Base-by-base conservation (phyloP, 2,113 vertebrate genomes). In the Fregata magnificens region DNA sequence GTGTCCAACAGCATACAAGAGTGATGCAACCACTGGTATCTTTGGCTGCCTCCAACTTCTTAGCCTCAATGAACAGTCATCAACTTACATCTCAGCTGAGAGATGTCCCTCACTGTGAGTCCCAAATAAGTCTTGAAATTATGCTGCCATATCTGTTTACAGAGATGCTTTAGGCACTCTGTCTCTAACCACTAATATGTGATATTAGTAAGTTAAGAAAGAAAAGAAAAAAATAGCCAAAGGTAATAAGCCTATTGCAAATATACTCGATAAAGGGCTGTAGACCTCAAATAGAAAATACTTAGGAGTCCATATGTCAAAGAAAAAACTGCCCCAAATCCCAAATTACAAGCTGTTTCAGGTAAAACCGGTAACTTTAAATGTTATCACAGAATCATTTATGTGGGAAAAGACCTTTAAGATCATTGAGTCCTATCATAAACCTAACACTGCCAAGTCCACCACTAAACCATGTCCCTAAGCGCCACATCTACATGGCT, bases 401-500 rank as follows among this genome's bases (percentile, higher is more conserved):
- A 19, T 13, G 29, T 72, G 44, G 32, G 69, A 63, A 53, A n/a
- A 62, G 36, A 52, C 31, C 25, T 11, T n/a, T 36, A 42, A 58
- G 32, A 52, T 86, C n/a, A 40, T 31, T 4, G 11, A 61, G 13
- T 78, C 26, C 25, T 42, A 42, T 24, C 0, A 1, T 47, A 32
- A 84, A 45, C 32, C 38, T n/a, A 10, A 13, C 32, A 36, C 16
- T 61, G 4, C 10, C 16, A 20, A 20, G 10, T 49, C 15, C 9
- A 36, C 16, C 36, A 21, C 45, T 52, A 59, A 5, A 31, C 53
- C 13, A 6, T 44, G 44, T 52, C 45, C 15, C 20, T 31, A 16
- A 69, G 16, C 2, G 2, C 28, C 14, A 29, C 2, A 1, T n/a
- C 18, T 72, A n/a, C 14, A n/a, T 0, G 1, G 44, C 4, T 38